Conservation (phyloP, 2,888 invertebrate species). For the Baronia brevicornis region DNA sequence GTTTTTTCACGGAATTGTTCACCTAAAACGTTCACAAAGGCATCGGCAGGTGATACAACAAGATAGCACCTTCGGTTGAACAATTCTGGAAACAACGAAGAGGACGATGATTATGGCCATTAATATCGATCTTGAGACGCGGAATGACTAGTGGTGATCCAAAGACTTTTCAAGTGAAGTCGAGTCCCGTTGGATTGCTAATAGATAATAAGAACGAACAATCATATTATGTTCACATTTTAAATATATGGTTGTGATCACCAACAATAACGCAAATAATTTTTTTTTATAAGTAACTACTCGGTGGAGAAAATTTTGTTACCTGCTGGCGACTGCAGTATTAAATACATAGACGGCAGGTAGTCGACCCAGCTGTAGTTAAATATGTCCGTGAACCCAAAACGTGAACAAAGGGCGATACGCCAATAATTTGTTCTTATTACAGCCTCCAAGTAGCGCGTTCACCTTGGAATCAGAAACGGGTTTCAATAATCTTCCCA, state of each 20-base stretch:
- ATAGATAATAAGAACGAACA: too few relatives aligned
- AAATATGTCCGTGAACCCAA: slow-evolving; percentile 50
- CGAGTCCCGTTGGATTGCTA: too few relatives aligned
- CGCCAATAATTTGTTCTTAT: slow-evolving; percentile 63
- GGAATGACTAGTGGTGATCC: too few relatives aligned
- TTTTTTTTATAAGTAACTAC: slow-evolving; percentile 4
- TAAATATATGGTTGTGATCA: not conserved
- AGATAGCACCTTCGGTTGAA: too few relatives aligned
- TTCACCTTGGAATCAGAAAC: slow-evolving; percentile 61
- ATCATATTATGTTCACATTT: too few relatives aligned
- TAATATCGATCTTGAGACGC: too few relatives aligned
- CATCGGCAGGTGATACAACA: too few relatives aligned
- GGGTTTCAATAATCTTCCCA: slow-evolving; percentile 53
- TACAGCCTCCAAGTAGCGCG: slow-evolving; percentile 49
- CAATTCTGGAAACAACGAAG: too few relatives aligned
- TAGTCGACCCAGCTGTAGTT: slow-evolving; percentile 38
- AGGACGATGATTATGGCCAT: too few relatives aligned
- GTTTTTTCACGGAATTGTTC: too few relatives aligned
- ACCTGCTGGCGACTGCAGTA: slow-evolving; percentile 7
- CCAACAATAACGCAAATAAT: not conserved
- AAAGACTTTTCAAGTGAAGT: too few relatives aligned
- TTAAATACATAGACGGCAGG: slow-evolving; percentile 30
- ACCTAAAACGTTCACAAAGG: too few relatives aligned
- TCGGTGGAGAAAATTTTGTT: not conserved
- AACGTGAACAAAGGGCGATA: slow-evolving; percentile 62